Evolutionary conservation across 2,113 vertebrate genomes (phyloP), one percentile per base, ranked within the genome.

Genomic region (Micromys minutus): DNA sequence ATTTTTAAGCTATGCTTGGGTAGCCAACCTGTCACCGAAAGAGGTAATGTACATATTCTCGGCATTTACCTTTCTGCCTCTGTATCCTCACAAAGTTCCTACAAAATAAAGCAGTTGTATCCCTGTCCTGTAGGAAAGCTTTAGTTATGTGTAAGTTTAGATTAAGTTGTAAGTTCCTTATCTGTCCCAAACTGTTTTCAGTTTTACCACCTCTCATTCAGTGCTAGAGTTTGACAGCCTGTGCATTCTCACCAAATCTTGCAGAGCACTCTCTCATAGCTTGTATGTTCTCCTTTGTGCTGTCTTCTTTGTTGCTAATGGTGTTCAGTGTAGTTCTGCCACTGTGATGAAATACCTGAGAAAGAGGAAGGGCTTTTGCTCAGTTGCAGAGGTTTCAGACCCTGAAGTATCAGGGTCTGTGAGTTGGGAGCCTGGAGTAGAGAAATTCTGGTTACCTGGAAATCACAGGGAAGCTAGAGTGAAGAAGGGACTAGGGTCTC

Each of bases 111-210:
- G 88, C 94, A 90, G 88, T 95, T 76, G 71, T 79, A 39, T 87
- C 39, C n/a, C 11, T 84, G 17, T 13, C 36, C 50, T 76, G 31
- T 34, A 45, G 87, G 74, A 87, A 87, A 94, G 61, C 36, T 24
- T 86, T 93, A 75, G 57, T 83, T 87, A 69, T 87, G 52, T 45
- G 2, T 95, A 94, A 31, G 26, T 85, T 90, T 95, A 85, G 6
- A 47, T 90, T 85, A 89, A 86, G 69, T 26, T 94, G 8, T 79
- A 83, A 90, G 17, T 95, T 96, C 71, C 91, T 97, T 91, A 77
- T 92, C n/a, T 97, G 59, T 16, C 22, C 39, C 31, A 91, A 17
- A 4, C 26, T 94, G 21, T 91, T 94, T 95, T 94, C 86, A 95
- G 39, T 86, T 95, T 93, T 79, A 86, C 95, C 5, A 55, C 47